phyloP scores from a whole-genome alignment of 2,113 vertebrate species.

The Tupaia chinensis region DNA sequence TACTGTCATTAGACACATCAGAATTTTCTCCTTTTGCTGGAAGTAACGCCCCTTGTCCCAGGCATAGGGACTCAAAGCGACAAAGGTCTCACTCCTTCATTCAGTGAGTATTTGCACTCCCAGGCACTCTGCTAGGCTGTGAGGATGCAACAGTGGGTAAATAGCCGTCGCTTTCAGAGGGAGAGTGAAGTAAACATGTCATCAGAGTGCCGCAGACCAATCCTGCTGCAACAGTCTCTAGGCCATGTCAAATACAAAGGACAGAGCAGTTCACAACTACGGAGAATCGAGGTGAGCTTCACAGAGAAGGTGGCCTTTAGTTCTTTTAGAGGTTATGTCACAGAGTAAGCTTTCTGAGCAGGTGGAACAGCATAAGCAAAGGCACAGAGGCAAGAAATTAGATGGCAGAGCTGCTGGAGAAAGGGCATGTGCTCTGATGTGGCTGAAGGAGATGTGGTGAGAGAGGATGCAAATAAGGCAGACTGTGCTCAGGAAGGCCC shows the following conservation, averaged over 20 bases:
- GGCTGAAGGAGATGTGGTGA: neutral
- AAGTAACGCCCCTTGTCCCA: neutral
- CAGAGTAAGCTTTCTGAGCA: neutral
- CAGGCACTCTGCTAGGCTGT: neutral
- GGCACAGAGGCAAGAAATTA: neutral
- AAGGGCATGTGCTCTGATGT: neutral
- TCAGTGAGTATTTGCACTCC: neutral
- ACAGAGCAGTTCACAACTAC: neutral
- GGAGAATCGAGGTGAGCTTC: constrained; percentile 6
- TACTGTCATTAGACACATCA: neutral
- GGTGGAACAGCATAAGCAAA: neutral
- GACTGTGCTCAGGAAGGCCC: fast-evolving
- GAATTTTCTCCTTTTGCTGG: constrained; percentile 8
- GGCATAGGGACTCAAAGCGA: neutral
- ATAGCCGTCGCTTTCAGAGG: constrained; percentile 21
- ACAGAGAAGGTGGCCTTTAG: neutral
- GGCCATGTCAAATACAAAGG: neutral
- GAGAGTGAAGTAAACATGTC: neutral
- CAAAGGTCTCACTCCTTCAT: neutral
- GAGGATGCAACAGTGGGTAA: neutral
- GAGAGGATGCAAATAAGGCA: neutral
- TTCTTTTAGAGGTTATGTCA: neutral
- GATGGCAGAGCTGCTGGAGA: neutral
- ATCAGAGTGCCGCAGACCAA: neutral
- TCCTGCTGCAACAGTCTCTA: neutral